Conservation (phyloP, 1,140 invertebrate genomes). For the Lineus longissimus region DNA sequence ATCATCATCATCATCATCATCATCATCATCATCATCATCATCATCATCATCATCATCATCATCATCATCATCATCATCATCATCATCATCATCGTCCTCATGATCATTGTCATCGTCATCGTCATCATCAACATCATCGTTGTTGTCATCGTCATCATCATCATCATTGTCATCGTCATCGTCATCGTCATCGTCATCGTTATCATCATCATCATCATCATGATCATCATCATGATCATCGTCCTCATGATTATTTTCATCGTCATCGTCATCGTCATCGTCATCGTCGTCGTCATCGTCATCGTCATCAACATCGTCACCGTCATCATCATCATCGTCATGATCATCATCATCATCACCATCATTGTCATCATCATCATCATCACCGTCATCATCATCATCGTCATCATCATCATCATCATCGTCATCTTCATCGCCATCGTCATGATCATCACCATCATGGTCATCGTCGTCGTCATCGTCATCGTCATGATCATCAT, state of each 20-base stretch:
- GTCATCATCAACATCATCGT: no score
- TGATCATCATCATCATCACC: no score
- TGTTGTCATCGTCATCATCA: no score
- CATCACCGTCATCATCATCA: conserved; percentile 10
- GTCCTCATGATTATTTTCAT: neutral
- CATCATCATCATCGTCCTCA: conserved; percentile 14
- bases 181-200: neutral
- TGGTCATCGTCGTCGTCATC: no score
- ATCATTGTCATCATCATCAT: conserved; percentile 2
- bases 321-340: no score
- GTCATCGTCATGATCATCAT: no score
- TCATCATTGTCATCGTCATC: conserved; percentile 1
- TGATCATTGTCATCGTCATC: conserved; percentile 10
- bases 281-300: neutral
- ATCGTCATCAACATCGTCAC: no score
- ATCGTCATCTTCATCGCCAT: no score
- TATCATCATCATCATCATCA: neutral
- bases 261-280: neutral
- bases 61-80: conserved; percentile 16
- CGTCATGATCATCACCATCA: no score
- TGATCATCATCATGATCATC: neutral
- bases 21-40: conserved; percentile 20
- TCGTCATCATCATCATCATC: neutral
- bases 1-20: conserved; percentile 20
- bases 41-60: conserved; percentile 15